phyloP scores from a whole-genome alignment of 1,140 invertebrate species.

The Bacillus rossius region DNA sequence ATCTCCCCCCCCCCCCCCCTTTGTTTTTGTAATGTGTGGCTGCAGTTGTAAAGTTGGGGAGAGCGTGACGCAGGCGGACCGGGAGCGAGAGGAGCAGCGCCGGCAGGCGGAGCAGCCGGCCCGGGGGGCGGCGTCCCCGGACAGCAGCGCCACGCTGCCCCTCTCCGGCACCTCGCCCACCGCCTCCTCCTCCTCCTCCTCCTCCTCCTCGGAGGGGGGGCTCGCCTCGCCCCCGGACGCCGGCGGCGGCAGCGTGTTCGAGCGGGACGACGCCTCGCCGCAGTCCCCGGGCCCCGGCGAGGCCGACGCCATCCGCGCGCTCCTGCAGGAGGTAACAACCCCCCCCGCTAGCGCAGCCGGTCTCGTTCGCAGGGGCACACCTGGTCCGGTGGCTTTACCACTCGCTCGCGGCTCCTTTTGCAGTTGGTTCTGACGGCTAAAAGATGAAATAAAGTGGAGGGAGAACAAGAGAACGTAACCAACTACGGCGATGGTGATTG shows the following conservation, averaged over 20 bases:
- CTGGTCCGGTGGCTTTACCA: no score
- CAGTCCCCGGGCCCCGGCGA: constrained; percentile 49
- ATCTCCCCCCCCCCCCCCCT: no score
- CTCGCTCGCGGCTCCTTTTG: no score
- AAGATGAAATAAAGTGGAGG: no score
- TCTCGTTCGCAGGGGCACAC: no score
- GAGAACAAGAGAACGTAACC: no score
- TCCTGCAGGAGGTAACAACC: constrained; percentile 71
- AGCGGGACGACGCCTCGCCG: not conserved
- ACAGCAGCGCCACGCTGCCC: constrained; percentile 15
- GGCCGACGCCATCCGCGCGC: constrained; percentile 56
- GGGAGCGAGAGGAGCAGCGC: constrained; percentile 67
- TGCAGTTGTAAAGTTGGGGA: no score
- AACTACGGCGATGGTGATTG: no score
- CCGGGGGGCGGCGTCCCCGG: constrained; percentile 11
- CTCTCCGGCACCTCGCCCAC: constrained; percentile 11
- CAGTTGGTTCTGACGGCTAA: no score
- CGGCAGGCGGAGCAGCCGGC: constrained; percentile 30
- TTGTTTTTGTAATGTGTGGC: no score
- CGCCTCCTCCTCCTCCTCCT: not conserved
- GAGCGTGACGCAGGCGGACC: constrained; percentile 72
- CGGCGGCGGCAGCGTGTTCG: constrained; percentile 3
- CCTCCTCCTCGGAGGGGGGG: constrained; percentile 47
- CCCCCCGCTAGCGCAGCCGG: no score
- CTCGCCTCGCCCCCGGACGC: constrained; percentile 46